Evolutionary conservation across 2,797 vertebrate species (phyloP).

Genomic region (Ptychobarbus kaznakovi): DNA sequence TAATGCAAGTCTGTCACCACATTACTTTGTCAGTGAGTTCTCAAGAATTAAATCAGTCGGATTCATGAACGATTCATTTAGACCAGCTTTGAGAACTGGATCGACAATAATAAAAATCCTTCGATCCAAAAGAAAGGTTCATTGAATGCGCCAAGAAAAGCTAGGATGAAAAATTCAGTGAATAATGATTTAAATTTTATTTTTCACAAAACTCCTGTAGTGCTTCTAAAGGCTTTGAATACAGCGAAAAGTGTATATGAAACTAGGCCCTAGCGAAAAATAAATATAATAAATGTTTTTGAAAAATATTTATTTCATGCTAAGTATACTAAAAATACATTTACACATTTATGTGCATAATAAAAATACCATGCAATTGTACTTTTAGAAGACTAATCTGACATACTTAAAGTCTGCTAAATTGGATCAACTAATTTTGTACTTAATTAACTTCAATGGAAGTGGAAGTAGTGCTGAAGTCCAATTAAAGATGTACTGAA

Average conservation of each 20-base stretch:
- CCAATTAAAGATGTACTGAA: no score
- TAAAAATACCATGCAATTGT: no score
- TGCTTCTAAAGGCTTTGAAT: slow-evolving; percentile 13
- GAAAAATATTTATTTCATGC: no score
- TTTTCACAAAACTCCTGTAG: background rate
- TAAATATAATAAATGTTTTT: background rate
- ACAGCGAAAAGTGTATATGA: no score
- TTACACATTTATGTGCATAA: no score
- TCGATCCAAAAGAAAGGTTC: background rate
- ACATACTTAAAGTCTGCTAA: no score
- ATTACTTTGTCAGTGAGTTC: background rate
- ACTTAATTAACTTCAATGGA: no score
- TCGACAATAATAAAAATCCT: background rate
- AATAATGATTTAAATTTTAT: background rate
- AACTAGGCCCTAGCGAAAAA: background rate
- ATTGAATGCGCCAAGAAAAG: background rate
- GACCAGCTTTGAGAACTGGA: background rate
- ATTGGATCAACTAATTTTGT: no score
- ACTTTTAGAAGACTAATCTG: no score
- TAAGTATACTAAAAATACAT: no score
- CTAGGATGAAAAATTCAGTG: background rate
- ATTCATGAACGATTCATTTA: background rate
- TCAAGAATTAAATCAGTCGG: background rate
- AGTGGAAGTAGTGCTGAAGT: no score
- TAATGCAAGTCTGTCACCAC: background rate